phyloP scores from a whole-genome alignment of 53 echinoderm and acorn worm species.

The Arbacia lixula region DNA sequence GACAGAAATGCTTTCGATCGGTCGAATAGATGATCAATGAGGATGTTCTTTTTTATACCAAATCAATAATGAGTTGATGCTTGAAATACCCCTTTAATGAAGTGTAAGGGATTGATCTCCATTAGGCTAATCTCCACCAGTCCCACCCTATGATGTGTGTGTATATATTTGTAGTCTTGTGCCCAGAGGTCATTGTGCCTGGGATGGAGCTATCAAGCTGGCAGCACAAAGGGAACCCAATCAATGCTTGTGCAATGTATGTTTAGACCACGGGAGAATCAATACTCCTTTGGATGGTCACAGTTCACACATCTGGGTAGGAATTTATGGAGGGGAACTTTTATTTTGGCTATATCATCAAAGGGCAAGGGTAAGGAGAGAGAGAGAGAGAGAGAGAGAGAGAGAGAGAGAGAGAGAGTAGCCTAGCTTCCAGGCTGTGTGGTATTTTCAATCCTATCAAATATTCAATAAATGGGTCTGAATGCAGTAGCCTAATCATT shows the following conservation, averaged over 20 bases:
- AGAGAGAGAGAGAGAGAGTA: background rate
- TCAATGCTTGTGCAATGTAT: slow-evolving; percentile 30
- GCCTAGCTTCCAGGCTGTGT: too few relatives aligned
- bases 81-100: background rate
- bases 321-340: slow-evolving; percentile 34
- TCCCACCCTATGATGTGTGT: background rate
- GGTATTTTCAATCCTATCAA: background rate
- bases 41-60: too few relatives aligned
- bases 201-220: background rate
- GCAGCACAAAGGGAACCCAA: slow-evolving; percentile 12
- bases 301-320: slow-evolving; percentile 31
- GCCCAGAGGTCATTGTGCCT: too few relatives aligned
- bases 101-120: background rate
- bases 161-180: background rate
- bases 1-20: too few relatives aligned
- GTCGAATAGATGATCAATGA: too few relatives aligned
- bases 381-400: background rate
- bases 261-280: slow-evolving; percentile 51
- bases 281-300: slow-evolving; percentile 27
- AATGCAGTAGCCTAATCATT: too few relatives aligned
- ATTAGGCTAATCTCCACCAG: background rate
- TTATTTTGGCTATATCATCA: slow-evolving; percentile 22
- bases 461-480: background rate
- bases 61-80: too few relatives aligned
- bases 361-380: background rate